phyloP scores from a whole-genome alignment of 2,888 invertebrate species.

The Agrochola lychnidis region DNA sequence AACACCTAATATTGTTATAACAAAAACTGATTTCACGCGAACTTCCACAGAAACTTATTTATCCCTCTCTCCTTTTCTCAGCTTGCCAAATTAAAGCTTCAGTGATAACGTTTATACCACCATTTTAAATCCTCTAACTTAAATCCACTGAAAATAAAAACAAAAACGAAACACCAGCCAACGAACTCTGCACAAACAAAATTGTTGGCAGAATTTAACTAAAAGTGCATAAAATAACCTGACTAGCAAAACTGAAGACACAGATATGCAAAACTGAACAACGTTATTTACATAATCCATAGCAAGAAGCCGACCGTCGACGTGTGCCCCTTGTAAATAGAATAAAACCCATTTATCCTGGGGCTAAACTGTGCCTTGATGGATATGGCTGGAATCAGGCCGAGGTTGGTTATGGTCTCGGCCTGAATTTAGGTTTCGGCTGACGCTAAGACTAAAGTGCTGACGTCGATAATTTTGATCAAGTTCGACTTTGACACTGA shows the following conservation, averaged over 20 bases:
- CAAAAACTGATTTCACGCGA: not conserved
- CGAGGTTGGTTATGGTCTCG: slow-evolving; percentile 36
- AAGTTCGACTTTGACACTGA: not conserved
- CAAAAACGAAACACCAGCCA: slow-evolving; percentile 15
- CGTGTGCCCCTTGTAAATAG: slow-evolving; percentile 69
- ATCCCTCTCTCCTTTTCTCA: not conserved
- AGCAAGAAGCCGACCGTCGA: slow-evolving; percentile 66
- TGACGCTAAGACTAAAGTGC: not conserved
- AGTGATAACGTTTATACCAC: not conserved
- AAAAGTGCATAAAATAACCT: slow-evolving; percentile 64
- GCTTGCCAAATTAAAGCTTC: not conserved
- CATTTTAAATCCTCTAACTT: not conserved
- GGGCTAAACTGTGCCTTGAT: slow-evolving; percentile 56
- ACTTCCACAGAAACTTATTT: not conserved
- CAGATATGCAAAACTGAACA: slow-evolving; percentile 68
- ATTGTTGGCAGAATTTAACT: slow-evolving; percentile 45
- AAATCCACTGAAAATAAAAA: slow-evolving; percentile 2
- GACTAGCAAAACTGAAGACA: slow-evolving; percentile 61
- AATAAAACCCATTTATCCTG: slow-evolving; percentile 68
- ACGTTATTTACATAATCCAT: slow-evolving; percentile 68
- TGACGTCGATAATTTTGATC: slow-evolving; percentile 1
- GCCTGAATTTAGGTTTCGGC: slow-evolving; percentile 42
- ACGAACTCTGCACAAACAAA: slow-evolving; percentile 34
- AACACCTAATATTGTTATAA: too few relatives aligned
- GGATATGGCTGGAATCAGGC: slow-evolving; percentile 49